Evolutionary conservation across 2,888 invertebrate species (phyloP), one percentile per base, ranked within the genome.

Genomic region (Tribolium freemani): DNA sequence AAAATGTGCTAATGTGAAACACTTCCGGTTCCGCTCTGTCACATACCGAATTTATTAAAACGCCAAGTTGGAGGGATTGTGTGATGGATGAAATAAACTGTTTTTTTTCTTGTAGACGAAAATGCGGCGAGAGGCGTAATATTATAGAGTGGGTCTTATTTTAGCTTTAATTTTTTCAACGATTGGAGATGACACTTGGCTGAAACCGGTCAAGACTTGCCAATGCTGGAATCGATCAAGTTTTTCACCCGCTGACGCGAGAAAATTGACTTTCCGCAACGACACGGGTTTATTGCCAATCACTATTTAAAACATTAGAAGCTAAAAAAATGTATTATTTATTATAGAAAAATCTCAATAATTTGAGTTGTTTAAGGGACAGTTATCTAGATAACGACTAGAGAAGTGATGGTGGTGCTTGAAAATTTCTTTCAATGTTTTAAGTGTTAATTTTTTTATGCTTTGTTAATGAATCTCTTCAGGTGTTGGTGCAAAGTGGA

Each of bases 11-110:
- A 38, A 38, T 38, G 38, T 38, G n/a, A 38, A 60, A 48, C 46
- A 48, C 21, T 60, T 60, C 60, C 60, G 60, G 46, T 60, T 60
- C 38, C 60, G 60, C 10, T 8, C n/a, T 48, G 60, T 48, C 48
- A 60, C 60, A 60, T 57, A 13, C 57, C 57, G 16, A 57, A 57
- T 57, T 57, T 57, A 57, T 57, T 57, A 57, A 57, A 57, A 57
- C 38, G 57, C 10, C 57, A 44, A 54, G n/a, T 54, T 51, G 20
- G 20, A 13, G 1, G 16, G 38, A n/a, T 38, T 38, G 8, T n/a
- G 38, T 38, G 48, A 11, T 48, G 48, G 11, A 11, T 48, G 48
- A 48, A 48, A 48, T 48, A 48, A 48, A 16, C 3, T 11, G 48
- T 48, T 16, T 48, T 48, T n/a, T 16, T 48, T 10, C 11, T 16